Evolutionary conservation across 2,797 vertebrate species (phyloP).

Genomic region (Onychomys leucogaster): DNA sequence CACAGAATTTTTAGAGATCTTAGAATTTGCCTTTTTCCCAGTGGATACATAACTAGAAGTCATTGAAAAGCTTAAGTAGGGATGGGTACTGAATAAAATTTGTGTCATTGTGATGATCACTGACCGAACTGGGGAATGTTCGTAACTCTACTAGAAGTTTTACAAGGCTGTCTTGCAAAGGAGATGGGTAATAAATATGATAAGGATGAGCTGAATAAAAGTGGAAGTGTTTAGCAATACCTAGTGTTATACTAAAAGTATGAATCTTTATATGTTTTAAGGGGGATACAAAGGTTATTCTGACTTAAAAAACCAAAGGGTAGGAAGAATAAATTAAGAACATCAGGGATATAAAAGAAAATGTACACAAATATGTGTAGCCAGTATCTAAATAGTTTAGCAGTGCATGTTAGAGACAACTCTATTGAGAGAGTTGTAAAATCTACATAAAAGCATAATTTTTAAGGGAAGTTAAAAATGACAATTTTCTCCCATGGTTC

Average conservation of each 20-base stretch:
- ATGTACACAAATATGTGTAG: neutral
- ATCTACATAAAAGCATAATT: neutral
- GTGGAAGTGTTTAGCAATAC: neutral
- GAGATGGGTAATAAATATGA: neutral
- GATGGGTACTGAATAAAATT: neutral
- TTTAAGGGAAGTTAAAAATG: neutral
- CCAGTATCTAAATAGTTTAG: neutral
- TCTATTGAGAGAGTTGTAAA: neutral
- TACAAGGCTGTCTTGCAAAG: neutral
- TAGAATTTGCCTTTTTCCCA: neutral
- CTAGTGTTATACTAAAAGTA: neutral
- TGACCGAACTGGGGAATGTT: neutral
- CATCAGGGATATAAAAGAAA: conserved; percentile 4
- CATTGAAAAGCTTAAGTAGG: neutral
- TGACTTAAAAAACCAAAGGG: neutral
- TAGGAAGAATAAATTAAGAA: neutral
- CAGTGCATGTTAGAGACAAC: neutral
- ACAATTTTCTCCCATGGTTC: neutral
- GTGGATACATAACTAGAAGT: neutral
- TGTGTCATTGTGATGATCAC: neutral
- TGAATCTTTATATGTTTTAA: neutral
- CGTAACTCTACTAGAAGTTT: neutral
- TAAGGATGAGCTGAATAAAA: neutral
- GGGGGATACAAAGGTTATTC: neutral
- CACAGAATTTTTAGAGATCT: neutral